Evolutionary conservation across 2,888 invertebrate species (phyloP).

Genomic region (Orthosia incerta): DNA sequence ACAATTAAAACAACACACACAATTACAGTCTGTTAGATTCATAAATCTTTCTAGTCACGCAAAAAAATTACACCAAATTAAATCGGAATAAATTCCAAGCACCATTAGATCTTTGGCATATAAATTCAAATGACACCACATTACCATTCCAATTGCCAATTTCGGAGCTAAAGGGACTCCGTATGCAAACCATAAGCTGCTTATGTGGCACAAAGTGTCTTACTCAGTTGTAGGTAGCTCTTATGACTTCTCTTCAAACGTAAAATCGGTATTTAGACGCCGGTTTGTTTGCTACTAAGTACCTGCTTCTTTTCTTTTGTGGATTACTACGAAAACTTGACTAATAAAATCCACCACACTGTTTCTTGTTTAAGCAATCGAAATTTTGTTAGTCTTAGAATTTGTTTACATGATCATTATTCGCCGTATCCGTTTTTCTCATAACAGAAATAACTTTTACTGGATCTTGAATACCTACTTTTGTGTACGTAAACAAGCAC

Average conservation of each 20-base stretch:
- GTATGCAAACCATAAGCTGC: constrained; percentile 50
- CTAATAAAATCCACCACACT: background rate
- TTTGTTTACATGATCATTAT: too few species aligned
- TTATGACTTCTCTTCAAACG: constrained; percentile 7
- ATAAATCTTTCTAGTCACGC: background rate
- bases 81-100: constrained; percentile 35
- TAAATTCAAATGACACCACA: constrained; percentile 43
- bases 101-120: constrained; percentile 36
- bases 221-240: constrained; percentile 12
- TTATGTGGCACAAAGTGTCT: constrained; percentile 43
- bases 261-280: background rate
- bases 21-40: background rate
- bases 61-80: constrained; percentile 4
- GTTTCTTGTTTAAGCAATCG: background rate
- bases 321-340: background rate
- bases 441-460: too few species aligned
- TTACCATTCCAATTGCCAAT: constrained; percentile 48
- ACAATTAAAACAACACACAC: too few species aligned
- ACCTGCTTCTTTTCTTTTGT: background rate
- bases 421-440: too few species aligned
- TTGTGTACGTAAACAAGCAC: too few species aligned
- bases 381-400: background rate
- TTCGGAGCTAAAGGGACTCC: constrained; percentile 36
- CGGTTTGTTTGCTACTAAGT: background rate
- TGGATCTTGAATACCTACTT: too few species aligned